Evolutionary conservation across 2,113 vertebrate genomes (phyloP), one percentile per base, ranked within the genome.

Genomic region (Gallinago media): DNA sequence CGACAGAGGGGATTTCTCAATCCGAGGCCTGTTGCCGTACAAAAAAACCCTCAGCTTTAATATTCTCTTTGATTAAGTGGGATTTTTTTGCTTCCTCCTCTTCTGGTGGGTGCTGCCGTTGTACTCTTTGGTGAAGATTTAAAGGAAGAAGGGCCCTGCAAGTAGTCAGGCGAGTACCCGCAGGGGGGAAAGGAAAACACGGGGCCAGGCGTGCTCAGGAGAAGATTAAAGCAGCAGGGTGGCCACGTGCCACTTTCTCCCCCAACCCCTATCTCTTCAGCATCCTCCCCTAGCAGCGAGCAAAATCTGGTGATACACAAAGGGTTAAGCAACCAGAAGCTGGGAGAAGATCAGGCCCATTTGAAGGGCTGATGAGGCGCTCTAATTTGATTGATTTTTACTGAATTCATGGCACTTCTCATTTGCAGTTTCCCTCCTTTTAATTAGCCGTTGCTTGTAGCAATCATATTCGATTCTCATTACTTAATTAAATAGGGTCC

Each of bases 401-500:
- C 74, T 76, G 81, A 92, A 92, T 92, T 93, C 80, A 9, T 52
- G 85, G 83, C 85, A 83, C 85, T 96, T 96, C 91, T 92, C 89
- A 92, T 96, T 97, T 97, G 95, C 91, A 93, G 89, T 79, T 88
- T 59, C 77, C 85, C 88, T 92, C 84, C 95, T 95, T 94, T 96
- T 89, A 97, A 97, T 97, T 97, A 97, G 86, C 52, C 0, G 59
- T 47, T 65, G 94, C 94, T 36, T 96, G 96, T 95, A 97, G 96
- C 94, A 81, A 96, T 97, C 95, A 88, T 73, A 85, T 95, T 96
- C 3, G 6, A 97, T 95, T 96, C 95, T 92, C 93, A 85, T 97
- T 95, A 94, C 81, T 97, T 95, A 92, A 89, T 91, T 92, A 96
- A 94, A 95, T 62, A 29, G 79, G 90, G 83, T 85, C 75, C 72